Conservation (phyloP, 2,797 vertebrate species). For the Numenius phaeopus region DNA sequence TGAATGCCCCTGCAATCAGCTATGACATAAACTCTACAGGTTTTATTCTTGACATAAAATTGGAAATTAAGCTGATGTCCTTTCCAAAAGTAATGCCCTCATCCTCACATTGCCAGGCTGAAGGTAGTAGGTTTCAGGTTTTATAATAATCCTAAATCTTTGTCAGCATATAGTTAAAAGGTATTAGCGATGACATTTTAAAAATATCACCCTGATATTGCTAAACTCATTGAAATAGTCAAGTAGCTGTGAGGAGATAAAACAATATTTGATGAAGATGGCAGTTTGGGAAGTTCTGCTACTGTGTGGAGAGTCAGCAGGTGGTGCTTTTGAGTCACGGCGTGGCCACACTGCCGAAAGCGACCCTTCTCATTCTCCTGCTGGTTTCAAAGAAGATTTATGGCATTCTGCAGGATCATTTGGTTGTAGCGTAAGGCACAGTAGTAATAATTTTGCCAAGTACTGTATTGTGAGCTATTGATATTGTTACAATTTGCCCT, state of each 20-base stretch:
- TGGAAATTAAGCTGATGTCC: background rate
- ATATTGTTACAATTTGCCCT: background rate
- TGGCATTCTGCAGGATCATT: background rate
- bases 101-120: background rate
- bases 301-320: background rate
- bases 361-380: background rate
- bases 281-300: background rate
- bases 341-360: background rate
- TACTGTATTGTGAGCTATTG: background rate
- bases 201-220: background rate
- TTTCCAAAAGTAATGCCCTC: slow-evolving; percentile 5
- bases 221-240: background rate
- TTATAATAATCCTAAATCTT: background rate
- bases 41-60: background rate
- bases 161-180: background rate
- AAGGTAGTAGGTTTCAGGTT: background rate
- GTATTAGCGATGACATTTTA: background rate
- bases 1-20: background rate
- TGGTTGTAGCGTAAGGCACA: background rate
- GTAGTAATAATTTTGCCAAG: background rate
- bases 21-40: background rate
- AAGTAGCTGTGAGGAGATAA: background rate
- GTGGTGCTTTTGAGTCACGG: slow-evolving; percentile 33
- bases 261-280: background rate
- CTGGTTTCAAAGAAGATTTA: background rate